Evolutionary conservation across 64 coral and sea anemone genomes (phyloP), one percentile per base, ranked within the genome.

Genomic region (Stylophora pistillata): DNA sequence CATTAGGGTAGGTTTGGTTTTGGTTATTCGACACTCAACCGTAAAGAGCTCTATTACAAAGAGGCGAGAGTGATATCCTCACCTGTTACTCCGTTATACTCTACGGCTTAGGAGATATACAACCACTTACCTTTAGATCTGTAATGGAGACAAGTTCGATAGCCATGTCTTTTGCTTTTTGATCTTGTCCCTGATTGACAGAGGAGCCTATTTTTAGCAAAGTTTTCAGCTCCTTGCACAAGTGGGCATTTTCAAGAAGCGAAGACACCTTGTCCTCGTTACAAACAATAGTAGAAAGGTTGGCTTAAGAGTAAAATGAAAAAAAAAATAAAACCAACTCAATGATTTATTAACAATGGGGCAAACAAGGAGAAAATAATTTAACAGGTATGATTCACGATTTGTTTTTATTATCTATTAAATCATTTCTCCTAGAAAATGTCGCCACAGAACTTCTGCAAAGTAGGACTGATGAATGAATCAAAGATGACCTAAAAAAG

Each of bases 201-300:
- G 72, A 21, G 14, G 78, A 69, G 12, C 91, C 87, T 26, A 96
- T 78, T 34, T 93, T 92, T 16, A 96, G 34, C 4, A 96, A 73
- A 23, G 56, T 86, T 58, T 87, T 96, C 5, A 96, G 91, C 18
- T 86, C 78, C 41, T 82, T 57, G 26, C 90, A 90, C 16, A 78
- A 64, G 27, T 96, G 74, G 15, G 56, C 82, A 56, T 89, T 79
- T 17, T 78, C 74, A 4, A 86, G 68, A 25, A 96, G 52, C 70
- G 81, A 28, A 13, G 88, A 32, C 9, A 96, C 72, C 80, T 96
- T 93, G 30, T 88, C 89, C 14, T 76, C 81, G 70, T 96, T 76
- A 21, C 94, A 96, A 74, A 93, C 57, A 7, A 96, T 30, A 10
- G 87, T 90, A 33, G 72, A 58, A 14, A 96, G 53, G 32, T 93